A percentile compares a stretch with the other conserved stretches of the same genome.
These are phyloP conservation scores for Himalopsyche kuldschensis DNA, from an alignment of 2,888 invertebrate species.

Conservation along the genomic window DNA sequence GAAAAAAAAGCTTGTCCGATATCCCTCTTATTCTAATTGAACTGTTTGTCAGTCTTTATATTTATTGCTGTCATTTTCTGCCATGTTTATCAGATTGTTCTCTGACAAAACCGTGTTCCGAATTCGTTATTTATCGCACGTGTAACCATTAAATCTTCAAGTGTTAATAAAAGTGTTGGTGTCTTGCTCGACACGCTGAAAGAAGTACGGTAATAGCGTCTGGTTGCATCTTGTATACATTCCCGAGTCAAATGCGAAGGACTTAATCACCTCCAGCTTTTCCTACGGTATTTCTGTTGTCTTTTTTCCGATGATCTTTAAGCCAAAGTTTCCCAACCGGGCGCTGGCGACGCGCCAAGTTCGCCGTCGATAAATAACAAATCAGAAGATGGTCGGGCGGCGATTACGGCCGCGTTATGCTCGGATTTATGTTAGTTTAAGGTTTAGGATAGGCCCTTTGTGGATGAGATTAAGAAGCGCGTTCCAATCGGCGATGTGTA, in stretches of 20 bases:
- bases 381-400: conserved; percentile 13
- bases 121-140: too few species aligned
- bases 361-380: conserved; percentile 27
- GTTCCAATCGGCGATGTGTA: too few species aligned
- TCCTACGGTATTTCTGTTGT: neutral
- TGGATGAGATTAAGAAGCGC: too few species aligned
- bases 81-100: too few species aligned
- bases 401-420: neutral
- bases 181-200: too few species aligned
- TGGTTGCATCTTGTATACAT: neutral
- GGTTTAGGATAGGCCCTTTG: neutral
- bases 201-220: neutral
- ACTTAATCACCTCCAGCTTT: neutral
- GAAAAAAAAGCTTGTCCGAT: too few species aligned
- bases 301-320: neutral
- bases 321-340: neutral
- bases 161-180: too few species aligned
- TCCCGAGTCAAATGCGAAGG: neutral
- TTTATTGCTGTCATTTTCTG: too few species aligned
- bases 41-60: too few species aligned
- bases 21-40: too few species aligned
- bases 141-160: too few species aligned
- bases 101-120: too few species aligned
- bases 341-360: conserved; percentile 9
- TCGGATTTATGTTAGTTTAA: neutral